Evolutionary conservation across 2,888 invertebrate genomes (phyloP), one percentile per base, ranked within the genome.

Genomic region (Loripinus fragilis): DNA sequence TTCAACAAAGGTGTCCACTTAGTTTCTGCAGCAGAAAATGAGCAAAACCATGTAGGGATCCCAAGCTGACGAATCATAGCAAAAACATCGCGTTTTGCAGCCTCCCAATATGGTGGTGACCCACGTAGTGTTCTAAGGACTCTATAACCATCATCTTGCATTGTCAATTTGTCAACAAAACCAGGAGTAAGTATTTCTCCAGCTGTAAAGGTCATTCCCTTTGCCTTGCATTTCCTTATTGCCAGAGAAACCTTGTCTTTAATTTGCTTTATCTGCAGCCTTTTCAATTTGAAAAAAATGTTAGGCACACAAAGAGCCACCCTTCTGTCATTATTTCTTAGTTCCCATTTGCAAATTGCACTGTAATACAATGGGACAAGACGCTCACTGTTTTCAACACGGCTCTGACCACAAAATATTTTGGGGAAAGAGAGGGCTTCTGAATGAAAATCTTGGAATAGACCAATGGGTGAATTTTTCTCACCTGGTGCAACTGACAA

Each of bases 11-110:
- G 74, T 23, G 15, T 69, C 84, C 81, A 81, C 33, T 68, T 45
- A 15, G 81, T 84, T 50, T 81, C 81, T 17, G 79, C 84, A 42
- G 81, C 72, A 1, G 79, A 79, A 42, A 79, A 75, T 1, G 80
- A 79, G 0, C 33, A 20, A 73, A 83, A 83, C 71, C 69, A 76
- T 35, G 80, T 83, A 65, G 78, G 78, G 1, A 78, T 48, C 7
- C 80, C 80, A 10, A 84, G 60, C 0, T n/a, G 25, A 20, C 76
- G 23, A 3, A 84, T 68, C 74, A 84, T 76, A n/a, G 80, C 83
- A 69, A 76, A 84, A 15, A 80, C 17, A 30, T 84, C 79, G 55
- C 74, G 77, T 41, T 81, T 75, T 67, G 68, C 67, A 20, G 30
- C 25, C 66, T 81, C 71, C 66, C 65, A 79, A 64, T 81, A 81